phyloP scores from a whole-genome alignment of 2,113 vertebrate species.

The Jaculus jaculus region DNA sequence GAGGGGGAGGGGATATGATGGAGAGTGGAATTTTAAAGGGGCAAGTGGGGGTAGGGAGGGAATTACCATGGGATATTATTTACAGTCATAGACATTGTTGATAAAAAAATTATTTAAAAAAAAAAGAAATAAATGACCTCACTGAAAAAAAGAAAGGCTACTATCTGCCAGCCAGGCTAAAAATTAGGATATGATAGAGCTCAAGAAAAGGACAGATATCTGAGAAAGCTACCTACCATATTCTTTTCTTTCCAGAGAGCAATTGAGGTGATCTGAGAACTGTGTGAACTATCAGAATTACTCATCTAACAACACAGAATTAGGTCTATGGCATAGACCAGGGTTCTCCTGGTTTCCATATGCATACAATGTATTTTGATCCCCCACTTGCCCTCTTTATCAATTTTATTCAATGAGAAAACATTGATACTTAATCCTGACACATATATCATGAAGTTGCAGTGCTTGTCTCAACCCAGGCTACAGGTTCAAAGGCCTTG shows the following conservation, averaged over 20 bases:
- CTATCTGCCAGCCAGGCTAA: not conserved
- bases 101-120: too few species aligned
- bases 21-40: too few species aligned
- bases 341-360: not conserved
- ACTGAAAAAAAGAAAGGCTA: conserved; percentile 9
- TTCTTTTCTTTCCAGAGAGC: not conserved
- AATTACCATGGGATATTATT: too few species aligned
- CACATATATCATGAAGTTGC: not conserved
- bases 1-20: too few species aligned
- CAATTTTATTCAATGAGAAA: conserved; percentile 2
- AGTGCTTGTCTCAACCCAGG: not conserved
- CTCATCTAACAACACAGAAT: not conserved
- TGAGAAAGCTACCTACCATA: not conserved
- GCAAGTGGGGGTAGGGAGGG: too few species aligned
- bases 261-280: not conserved
- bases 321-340: not conserved
- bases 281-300: not conserved
- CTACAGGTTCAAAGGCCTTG: not conserved
- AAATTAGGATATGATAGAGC: not conserved
- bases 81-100: too few species aligned
- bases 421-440: not conserved
- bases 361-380: too few species aligned
- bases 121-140: too few species aligned
- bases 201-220: not conserved
- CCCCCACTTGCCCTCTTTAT: not conserved